phyloP scores from a whole-genome alignment of 2,113 vertebrate genomes.

The Tachuris rubrigastra region DNA sequence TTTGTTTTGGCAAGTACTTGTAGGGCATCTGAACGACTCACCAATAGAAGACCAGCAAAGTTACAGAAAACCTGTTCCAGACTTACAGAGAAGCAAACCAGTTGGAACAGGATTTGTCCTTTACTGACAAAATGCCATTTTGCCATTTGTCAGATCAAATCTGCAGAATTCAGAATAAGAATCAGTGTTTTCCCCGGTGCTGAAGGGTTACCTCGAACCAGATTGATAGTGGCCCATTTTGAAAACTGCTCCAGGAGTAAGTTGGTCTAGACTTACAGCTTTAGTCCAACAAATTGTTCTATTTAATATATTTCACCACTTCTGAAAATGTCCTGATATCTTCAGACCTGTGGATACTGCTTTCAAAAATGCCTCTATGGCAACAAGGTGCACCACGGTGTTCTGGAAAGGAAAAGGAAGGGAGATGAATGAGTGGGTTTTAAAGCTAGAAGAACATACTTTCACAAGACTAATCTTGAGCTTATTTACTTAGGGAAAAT shows the following conservation, averaged over 20 bases:
- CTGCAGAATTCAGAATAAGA: background rate
- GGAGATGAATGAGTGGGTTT: rapidly evolving
- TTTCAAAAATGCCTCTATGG: background rate
- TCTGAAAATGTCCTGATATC: background rate
- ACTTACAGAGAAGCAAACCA: background rate
- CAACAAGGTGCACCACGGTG: background rate
- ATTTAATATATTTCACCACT: background rate
- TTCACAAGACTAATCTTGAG: background rate
- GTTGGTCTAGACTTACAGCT: background rate
- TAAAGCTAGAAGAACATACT: background rate
- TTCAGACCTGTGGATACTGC: background rate
- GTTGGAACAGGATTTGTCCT: background rate
- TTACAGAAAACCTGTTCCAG: background rate
- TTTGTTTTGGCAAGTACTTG: background rate
- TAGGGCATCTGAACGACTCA: background rate
- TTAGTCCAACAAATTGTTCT: background rate
- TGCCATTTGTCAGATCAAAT: background rate
- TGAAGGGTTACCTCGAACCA: background rate
- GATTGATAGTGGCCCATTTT: background rate
- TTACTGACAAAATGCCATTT: background rate
- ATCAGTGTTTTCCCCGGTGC: background rate
- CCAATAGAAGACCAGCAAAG: background rate
- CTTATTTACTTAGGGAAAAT: background rate
- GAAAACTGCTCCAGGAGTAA: rapidly evolving
- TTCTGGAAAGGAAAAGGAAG: background rate